A percentile compares a stretch with the other conserved stretches of the same genome.
Evolutionary conservation across 1,140 invertebrate genomes (phyloP).

Genomic region (Bombus pyrosoma): DNA sequence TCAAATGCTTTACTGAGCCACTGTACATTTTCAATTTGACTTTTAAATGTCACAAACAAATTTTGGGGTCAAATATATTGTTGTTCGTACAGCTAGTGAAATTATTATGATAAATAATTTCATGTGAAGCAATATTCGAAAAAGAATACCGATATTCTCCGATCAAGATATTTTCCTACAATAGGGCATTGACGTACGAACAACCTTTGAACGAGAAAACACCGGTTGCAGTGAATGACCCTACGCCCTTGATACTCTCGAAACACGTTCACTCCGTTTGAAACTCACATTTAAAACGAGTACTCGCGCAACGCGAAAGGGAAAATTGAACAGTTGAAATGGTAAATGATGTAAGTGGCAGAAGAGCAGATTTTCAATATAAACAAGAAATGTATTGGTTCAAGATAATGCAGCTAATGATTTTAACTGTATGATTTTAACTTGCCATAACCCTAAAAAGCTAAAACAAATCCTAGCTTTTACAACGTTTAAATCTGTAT

Average conservation of each 20-base stretch:
- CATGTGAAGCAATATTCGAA: neutral
- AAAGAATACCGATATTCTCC: neutral
- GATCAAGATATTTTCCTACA: constrained; percentile 22
- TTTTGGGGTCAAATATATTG: neutral
- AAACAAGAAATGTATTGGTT: neutral
- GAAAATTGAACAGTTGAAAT: constrained; percentile 3
- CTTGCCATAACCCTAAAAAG: neutral
- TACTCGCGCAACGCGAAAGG: too few relatives aligned
- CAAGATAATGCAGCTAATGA: neutral
- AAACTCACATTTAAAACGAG: constrained; percentile 10
- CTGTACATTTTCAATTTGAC: too few relatives aligned
- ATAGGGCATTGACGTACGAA: constrained; percentile 11
- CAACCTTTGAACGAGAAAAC: constrained; percentile 38
- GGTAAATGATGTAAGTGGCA: constrained; percentile 1
- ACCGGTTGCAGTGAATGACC: constrained; percentile 39
- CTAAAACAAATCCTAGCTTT: neutral
- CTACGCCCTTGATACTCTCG: constrained; percentile 32
- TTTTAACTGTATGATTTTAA: neutral
- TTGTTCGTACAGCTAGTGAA: neutral
- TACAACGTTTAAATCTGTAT: neutral
- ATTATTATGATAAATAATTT: neutral
- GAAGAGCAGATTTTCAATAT: neutral
- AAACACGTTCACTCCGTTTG: constrained; percentile 12
- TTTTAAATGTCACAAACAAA: neutral
- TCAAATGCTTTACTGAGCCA: neutral